Base-by-base conservation (phyloP, 2,888 invertebrate species). In the Balanococcus diminutus region DNA sequence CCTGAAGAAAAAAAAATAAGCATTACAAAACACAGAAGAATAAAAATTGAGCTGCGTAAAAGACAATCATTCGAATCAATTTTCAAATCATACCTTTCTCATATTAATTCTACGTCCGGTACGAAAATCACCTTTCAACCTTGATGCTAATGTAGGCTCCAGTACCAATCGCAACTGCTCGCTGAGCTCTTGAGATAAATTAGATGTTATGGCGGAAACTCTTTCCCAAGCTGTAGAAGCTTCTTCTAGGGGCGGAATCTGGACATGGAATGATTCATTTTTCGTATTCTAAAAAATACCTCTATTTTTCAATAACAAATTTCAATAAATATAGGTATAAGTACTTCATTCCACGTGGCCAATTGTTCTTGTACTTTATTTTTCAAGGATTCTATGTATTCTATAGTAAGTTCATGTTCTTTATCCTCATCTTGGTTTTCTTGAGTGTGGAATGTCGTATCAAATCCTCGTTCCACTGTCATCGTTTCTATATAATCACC, bases 51-150 rank as follows among this genome's bases (percentile, higher is more conserved):
- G 39, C 39, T 6, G 8, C 9, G 31, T 22, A 16, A 86, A 32
- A n/a, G n/a, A n/a, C n/a, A n/a, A n/a, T n/a, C 16, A 36, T 28
- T n/a, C 1, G 46, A 81, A 16, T 42, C 6, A 46, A 81, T 42
- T 81, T 75, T 75, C 19, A 28, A 32, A 81, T 46, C 87, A 87
- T 87, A 90, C 91, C 89, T 96, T 96, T 79, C 98, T 93, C 99
- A 99, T 99, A 91, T 99, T 99, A 84, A 99, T 95, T 8, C 99
- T 93, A 87, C 97, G 95, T 0, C 99, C 99, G 0, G 98, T 98
- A 84, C 98, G 93, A 83, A 88, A 89, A 90, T 99, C 99, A 25
- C 99, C 99, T 91, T 93, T 96, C 42, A 98, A 91, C 87, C 97
- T 93, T 0, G 98, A 95, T 0, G 98, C 95, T 88, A 96, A 95